Conservation (phyloP, 2,113 vertebrate genomes). For the Propithecus coquereli region DNA sequence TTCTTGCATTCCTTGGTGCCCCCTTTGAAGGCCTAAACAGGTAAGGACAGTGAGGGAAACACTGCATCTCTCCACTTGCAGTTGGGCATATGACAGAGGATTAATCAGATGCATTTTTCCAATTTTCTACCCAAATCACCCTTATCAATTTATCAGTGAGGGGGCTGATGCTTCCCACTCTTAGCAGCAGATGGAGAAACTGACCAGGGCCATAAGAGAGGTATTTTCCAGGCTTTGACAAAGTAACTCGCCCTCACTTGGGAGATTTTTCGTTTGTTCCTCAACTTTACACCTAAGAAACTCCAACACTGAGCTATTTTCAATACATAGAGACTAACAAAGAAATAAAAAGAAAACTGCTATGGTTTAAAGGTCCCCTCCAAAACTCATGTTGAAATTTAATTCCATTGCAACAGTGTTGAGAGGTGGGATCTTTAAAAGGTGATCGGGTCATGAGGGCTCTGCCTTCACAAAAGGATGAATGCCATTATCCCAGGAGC, state of each 20-base stretch:
- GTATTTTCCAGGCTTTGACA: background rate
- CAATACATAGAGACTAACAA: background rate
- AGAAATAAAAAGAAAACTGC: background rate
- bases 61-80: background rate
- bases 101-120: background rate
- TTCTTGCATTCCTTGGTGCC: background rate
- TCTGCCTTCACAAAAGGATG: background rate
- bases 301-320: background rate
- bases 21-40: background rate
- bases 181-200: background rate
- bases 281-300: background rate
- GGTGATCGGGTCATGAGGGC: background rate
- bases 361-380: background rate
- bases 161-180: background rate
- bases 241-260: background rate
- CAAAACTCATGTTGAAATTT: background rate
- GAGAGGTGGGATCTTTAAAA: background rate
- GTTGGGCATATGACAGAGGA: accelerated
- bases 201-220: background rate
- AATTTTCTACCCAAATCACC: background rate
- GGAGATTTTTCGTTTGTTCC: background rate
- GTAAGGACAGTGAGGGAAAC: background rate
- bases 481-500: background rate
- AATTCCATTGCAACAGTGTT: background rate
- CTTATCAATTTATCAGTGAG: background rate